Base-by-base conservation (phyloP, 2,113 vertebrate genomes). In the Eonycteris spelaea region DNA sequence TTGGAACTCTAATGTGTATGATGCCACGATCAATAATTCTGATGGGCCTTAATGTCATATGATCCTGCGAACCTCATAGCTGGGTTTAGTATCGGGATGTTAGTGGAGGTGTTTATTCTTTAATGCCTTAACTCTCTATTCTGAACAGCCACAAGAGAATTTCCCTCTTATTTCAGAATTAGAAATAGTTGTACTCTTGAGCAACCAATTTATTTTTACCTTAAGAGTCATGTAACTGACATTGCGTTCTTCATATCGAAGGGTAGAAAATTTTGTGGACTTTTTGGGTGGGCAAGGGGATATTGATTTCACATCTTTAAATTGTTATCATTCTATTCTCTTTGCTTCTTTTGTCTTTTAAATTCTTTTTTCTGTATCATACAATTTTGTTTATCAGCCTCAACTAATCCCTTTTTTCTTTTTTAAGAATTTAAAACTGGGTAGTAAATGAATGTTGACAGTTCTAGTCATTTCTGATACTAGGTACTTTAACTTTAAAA, bases 401-500 rank as follows among this genome's bases (percentile, higher is more conserved):
- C 21, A 10, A 53, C 61, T 91, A 97, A 88, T 63, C 22, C 3
- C 57, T 83, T 82, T 80, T 59, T 80, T 30, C 16, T 84, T 83
- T 79, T 85, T 85, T 86, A 90, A 45, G 35, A 65, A 45, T 33
- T 82, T 97, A 90, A 90, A 71, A 80, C 43, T n/a, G 45, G 7
- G 2, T 43, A 35, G 16, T 91, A 70, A 92, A 51, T 86, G 48
- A 16, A 57, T 78, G 14, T 89, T 89, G 57, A 73, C n/a, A 18
- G n/a, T 94, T 83, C 51, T 90, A 35, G 55, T 86, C 5, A 91
- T 84, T 86, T 90, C 48, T 61, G 45, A 84, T 53, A 53, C 6
- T 57, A 73, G 14, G 8, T 94, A 51, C n/a, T 95, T 93, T 45
- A 78, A 57, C 85, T 95, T 95, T 45, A 6, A 78, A 92, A 95